Evolutionary conservation across 2,888 invertebrate species (phyloP).

Genomic region (Ditula angustiorana): DNA sequence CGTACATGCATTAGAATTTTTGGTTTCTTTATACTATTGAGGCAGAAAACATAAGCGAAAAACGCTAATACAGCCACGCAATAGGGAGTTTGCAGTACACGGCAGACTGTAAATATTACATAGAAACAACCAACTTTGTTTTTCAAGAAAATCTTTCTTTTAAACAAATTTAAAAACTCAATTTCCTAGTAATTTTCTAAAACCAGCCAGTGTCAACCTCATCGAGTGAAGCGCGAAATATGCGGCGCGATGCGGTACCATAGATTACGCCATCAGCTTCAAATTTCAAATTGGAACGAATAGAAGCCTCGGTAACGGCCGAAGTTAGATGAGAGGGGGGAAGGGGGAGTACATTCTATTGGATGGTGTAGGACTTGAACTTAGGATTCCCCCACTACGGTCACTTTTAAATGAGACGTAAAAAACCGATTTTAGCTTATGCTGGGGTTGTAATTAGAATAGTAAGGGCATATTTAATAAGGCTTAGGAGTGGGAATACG

Average conservation of each 20-base stretch:
- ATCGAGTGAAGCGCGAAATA: conserved; percentile 48
- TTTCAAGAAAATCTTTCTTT: background rate
- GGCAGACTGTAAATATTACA: too few relatives aligned
- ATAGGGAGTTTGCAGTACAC: too few relatives aligned
- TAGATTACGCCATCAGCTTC: conserved; percentile 77
- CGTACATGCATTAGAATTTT: too few relatives aligned
- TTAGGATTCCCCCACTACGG: conserved; percentile 61
- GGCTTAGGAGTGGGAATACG: too few relatives aligned
- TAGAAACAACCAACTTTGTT: background rate
- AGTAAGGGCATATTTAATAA: background rate
- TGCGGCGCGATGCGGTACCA: conserved; percentile 60
- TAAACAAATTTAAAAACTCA: conserved; percentile 3
- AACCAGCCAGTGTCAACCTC: conserved; percentile 41
- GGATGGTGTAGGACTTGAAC: conserved; percentile 65
- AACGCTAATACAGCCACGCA: too few relatives aligned
- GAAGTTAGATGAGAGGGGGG: conserved; percentile 82
- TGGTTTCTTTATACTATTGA: too few relatives aligned
- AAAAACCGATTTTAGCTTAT: conserved; percentile 38
- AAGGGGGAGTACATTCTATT: conserved; percentile 58
- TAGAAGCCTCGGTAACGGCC: conserved; percentile 80
- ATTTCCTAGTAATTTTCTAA: background rate
- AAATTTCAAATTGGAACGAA: conserved; percentile 85
- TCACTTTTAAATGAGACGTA: conserved; percentile 56
- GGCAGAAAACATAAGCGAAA: too few relatives aligned
- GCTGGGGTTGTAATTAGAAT: background rate